Evolutionary conservation across 2,797 vertebrate genomes (phyloP), one percentile per base, ranked within the genome.

Genomic region (Leptoclinus maculatus): DNA sequence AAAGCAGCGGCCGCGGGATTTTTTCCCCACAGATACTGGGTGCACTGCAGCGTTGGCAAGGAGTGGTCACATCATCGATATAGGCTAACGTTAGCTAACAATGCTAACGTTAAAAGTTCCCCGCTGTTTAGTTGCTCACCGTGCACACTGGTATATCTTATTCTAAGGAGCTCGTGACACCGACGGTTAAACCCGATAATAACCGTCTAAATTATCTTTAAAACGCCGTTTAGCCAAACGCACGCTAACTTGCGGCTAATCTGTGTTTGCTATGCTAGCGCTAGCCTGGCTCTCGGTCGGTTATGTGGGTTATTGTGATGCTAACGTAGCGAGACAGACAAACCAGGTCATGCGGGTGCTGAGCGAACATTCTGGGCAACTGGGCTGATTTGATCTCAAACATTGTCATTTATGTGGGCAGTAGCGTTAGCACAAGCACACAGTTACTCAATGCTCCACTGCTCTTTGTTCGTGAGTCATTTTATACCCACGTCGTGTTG

Each of bases 271-370:
- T 76, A 79, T 66, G 91, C 90, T 93, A 92, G 60, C 72, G 87
- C 59, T 90, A 90, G 87, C 75, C 71, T 51, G 72, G 73, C 68
- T 66, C 72, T 83, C 63, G 69, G 51, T 66, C 57, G 76, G 58
- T 74, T 89, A 83, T 88, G 78, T 88, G 84, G 87, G 88, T 93
- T 91, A 89, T 93, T 94, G 92, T 94, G 93, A 94, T 93, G 93
- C 92, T 94, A 94, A 92, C 91, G 70, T 13, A 85, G 89, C 86
- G 39, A 43, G 91, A 91, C 91, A 87, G 83, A 63, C 83, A 73
- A 92, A 89, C 88, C 90, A 91, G 93, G 92, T 93, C 92, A 91
- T 16, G 62, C 56, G 74, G 74, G 51, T 41, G 79, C 83, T 17
- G 80, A 76, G 79, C 64, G 69, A 83, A 83, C 75, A 47, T 72